A percentile compares a stretch with the other conserved stretches of the same genome.
phyloP scores from a whole-genome alignment of 2,888 invertebrate species.

The Diaphora mendica region DNA sequence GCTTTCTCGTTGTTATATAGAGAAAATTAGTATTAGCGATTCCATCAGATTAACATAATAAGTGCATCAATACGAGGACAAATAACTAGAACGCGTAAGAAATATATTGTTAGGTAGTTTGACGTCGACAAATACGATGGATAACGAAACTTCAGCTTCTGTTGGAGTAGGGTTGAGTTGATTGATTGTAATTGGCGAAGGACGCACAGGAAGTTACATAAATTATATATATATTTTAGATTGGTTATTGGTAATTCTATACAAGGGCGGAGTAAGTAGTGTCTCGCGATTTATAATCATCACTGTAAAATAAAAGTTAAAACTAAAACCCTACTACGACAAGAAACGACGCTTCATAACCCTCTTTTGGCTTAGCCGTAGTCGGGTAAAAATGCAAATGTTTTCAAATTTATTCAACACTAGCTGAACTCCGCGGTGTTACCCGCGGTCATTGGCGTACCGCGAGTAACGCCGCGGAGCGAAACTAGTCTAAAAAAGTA shows the following conservation, averaged over 20 bases:
- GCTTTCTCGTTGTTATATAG: slow-evolving; percentile 34
- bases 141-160: slow-evolving; percentile 19
- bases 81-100: slow-evolving; percentile 23
- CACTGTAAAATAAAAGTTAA: too few species aligned
- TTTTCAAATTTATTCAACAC: neutral
- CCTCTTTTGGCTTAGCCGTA: too few species aligned
- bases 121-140: slow-evolving; percentile 15
- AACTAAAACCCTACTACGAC: too few species aligned
- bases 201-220: slow-evolving; percentile 13
- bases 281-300: neutral
- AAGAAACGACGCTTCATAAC: too few species aligned
- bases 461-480: too few species aligned
- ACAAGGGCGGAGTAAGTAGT: neutral
- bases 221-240: slow-evolving; percentile 26
- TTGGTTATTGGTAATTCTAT: slow-evolving; percentile 4
- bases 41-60: slow-evolving; percentile 48
- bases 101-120: slow-evolving; percentile 20
- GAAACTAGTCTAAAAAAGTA: too few species aligned
- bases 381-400: too few species aligned
- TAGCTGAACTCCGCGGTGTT: too few species aligned
- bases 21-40: slow-evolving; percentile 40
- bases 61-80: slow-evolving; percentile 33
- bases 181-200: slow-evolving; percentile 32
- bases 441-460: too few species aligned
- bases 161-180: slow-evolving; percentile 34